Base-by-base conservation (phyloP, 2,888 invertebrate species). In the Amphimallon solstitiale region DNA sequence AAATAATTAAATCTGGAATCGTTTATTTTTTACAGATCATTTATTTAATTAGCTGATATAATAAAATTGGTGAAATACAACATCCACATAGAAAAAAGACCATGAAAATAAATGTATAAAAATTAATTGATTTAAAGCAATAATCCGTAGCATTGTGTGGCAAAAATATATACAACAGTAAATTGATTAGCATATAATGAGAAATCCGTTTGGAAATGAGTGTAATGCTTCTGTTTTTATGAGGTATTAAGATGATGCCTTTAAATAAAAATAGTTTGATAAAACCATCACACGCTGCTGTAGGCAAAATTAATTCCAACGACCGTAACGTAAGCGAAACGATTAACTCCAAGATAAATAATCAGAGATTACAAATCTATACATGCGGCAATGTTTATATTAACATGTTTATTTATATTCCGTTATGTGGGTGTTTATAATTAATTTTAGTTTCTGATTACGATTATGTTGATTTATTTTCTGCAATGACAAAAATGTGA, bases 341-440 rank as follows among this genome's bases (percentile, higher is more conserved):
- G 63, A 63, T 63, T 63, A 63, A 63, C 54, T 63, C 46, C 37
- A 63, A 63, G 63, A 63, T 63, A 63, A 63, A 63, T 63, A 63
- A 63, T 63, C 63, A 29, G 54, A 63, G 63, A 63, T 63, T 63
- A 63, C 63, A 63, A 63, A 63, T 63, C 63, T 63, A 63, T 63
- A 63, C 54, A 63, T 45, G 61, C 65, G 52, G 51, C 40, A 48
- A 48, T 65, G 65, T 65, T 65, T 65, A 61, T 59, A 65, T 51
- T 61, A 37, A 43, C 51, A 19, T 52, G 65, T 65, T 65, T 65
- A 65, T 65, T 65, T 65, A 48, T 61, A 61, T 61, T 38, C 65
- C 60, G 61, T 61, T 65, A 52, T 51, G 46, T 65, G 60, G 51
- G 49, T 61, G 65, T 65, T 60, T 61, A 60, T 61, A 61, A 65